Base-by-base conservation (phyloP, 2,888 invertebrate species). In the Drosophila kambysellisi region DNA sequence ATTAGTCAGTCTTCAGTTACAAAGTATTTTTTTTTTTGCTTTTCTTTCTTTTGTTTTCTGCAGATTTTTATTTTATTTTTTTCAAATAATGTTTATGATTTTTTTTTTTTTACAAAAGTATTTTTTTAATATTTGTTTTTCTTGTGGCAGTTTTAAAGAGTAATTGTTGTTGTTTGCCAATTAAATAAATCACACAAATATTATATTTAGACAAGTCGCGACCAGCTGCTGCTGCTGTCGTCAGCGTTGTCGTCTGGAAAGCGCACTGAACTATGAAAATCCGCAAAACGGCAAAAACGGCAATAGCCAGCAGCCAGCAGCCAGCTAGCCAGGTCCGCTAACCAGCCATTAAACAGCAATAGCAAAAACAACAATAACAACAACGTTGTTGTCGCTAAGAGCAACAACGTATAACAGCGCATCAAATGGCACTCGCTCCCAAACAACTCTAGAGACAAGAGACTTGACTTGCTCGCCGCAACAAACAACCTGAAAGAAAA, bases 191-290 rank as follows among this genome's bases (percentile, higher is more conserved):
- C 65, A 63, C 76, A 54, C 35, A 62, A 63, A 64, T 61, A 33
- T 69, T 65, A 51, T 79, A 66, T 70, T 71, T 60, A 74, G 60
- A 61, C 60, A 30, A 72, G 53, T 37, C 74, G 57, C 57, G 39
- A 41, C 29, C 39, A 30, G 68, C 63, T 59, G 75, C 59, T 52
- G 66, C 43, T 58, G 70, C 73, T 57, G 79, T 82, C 79, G 81
- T 83, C 74, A 70, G 75, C 77, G 76, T 74, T 70, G 78, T 83
- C 90, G 89, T 81, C 88, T 83, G 89, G 85, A 90, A 90, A 90
- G 88, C 90, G 84, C 91, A 91, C 90, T 89, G 88, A 89, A 87
- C 87, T 90, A 88, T 89, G 90, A 89, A 89, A 82, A 81, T 81
- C 78, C 79, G 82, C 80, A 79, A 76, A 46, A 82, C 74, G 76